Conservation (phyloP, 1,140 invertebrate species). For the Papilio polyxenes region DNA sequence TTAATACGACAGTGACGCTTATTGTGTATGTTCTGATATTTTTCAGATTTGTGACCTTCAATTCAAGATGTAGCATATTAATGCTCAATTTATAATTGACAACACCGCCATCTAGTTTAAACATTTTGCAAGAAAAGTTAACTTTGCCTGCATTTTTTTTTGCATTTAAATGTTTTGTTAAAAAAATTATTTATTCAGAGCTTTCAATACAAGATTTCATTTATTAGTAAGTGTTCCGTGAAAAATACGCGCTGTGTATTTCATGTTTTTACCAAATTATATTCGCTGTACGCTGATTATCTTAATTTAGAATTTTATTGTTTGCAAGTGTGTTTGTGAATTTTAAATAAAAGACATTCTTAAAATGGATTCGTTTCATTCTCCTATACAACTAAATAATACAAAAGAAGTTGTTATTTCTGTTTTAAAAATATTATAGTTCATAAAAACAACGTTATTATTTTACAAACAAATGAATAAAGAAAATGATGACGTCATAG, state of each 20-base stretch:
- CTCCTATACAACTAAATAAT: neutral
- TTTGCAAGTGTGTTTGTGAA: neutral
- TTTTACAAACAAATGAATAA: neutral
- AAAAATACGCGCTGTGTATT: neutral
- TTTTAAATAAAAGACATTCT: neutral
- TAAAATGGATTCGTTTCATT: neutral
- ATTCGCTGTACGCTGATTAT: neutral
- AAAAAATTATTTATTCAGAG: too few species aligned
- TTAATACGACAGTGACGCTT: too few species aligned
- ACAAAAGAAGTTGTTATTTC: neutral
- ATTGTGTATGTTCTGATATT: too few species aligned
- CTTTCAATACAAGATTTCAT: too few species aligned
- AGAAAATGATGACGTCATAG: neutral
- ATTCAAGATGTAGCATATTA: too few species aligned
- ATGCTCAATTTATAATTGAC: too few species aligned
- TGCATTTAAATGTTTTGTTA: too few species aligned
- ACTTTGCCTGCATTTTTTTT: too few species aligned
- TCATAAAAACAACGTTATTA: neutral
- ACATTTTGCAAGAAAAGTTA: too few species aligned
- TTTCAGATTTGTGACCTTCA: too few species aligned
- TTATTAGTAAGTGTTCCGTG: neutral
- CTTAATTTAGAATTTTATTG: neutral
- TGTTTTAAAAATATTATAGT: neutral
- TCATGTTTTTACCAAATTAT: constrained; percentile 12
- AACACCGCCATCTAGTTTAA: neutral